phyloP scores from a whole-genome alignment of 37 sponge, comb jelly and placozoan species.

The Beroe ovata region DNA sequence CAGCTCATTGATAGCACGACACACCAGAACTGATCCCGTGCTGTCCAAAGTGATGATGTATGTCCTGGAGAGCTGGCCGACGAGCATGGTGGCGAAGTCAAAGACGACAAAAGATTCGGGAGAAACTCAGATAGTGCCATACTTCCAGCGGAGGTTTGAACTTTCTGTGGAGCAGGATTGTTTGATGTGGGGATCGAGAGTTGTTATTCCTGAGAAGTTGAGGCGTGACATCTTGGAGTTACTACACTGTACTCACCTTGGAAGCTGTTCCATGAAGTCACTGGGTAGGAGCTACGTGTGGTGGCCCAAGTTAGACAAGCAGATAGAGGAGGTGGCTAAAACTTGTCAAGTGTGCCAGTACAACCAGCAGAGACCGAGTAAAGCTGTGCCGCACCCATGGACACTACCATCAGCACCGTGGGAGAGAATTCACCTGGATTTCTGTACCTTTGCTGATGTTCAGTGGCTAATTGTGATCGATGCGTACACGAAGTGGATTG shows the following conservation, averaged over 20 bases:
- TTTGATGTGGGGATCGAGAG: constrained; percentile 66
- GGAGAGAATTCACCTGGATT: constrained; percentile 70
- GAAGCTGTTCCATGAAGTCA: constrained; percentile 16
- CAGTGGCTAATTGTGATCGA: constrained; percentile 68
- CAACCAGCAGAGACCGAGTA: constrained; percentile 43
- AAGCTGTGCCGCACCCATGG: constrained; percentile 69
- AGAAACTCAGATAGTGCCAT: background rate
- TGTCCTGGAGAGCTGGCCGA: constrained; percentile 68
- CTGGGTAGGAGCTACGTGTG: constrained; percentile 62
- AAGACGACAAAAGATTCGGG: background rate
- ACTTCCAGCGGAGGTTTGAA: background rate
- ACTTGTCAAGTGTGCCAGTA: constrained; percentile 67
- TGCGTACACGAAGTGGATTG: constrained; percentile 70
- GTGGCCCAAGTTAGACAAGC: constrained; percentile 61
- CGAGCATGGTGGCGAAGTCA: background rate
- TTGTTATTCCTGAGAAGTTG: constrained; percentile 48
- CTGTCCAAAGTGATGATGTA: constrained; percentile 50
- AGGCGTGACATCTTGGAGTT: constrained; percentile 7
- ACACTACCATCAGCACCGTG: constrained; percentile 69
- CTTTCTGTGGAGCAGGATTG: constrained; percentile 46
- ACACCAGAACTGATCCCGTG: constrained; percentile 67
- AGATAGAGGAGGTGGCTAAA: constrained; percentile 63
- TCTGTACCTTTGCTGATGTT: constrained; percentile 59
- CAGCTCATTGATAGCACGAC: background rate
- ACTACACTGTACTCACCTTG: constrained; percentile 56